phyloP scores from a whole-genome alignment of 2,888 invertebrate genomes.

The Euproctis similis region DNA sequence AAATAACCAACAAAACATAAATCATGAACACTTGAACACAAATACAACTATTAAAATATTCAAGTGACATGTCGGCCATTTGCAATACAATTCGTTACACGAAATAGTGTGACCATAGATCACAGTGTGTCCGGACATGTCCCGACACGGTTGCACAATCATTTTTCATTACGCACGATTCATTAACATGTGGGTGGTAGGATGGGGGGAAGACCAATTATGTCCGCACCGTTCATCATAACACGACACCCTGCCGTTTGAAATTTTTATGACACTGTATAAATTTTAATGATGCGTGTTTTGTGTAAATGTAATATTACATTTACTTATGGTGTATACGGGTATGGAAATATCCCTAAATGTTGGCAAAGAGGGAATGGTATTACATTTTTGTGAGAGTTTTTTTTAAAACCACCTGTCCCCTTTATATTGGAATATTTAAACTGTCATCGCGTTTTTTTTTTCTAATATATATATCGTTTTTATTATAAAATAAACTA shows the following conservation, averaged over 20 bases:
- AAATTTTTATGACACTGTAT: conserved; percentile 47
- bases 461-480: too few relatives aligned
- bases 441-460: too few relatives aligned
- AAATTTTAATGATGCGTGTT: conserved; percentile 27
- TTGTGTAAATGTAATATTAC: conserved; percentile 10
- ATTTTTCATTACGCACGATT: conserved; percentile 72
- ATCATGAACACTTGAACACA: conserved; percentile 5
- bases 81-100: conserved; percentile 38
- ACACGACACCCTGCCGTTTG: conserved; percentile 54
- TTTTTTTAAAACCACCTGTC: too few relatives aligned
- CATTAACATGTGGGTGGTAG: conserved; percentile 62
- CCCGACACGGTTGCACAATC: conserved; percentile 45
- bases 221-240: conserved; percentile 62
- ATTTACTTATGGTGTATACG: conserved; percentile 8
- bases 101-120: conserved; percentile 51
- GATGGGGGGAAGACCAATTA: conserved; percentile 62
- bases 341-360: conserved; percentile 3
- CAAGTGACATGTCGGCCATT: conserved; percentile 36
- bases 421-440: too few relatives aligned
- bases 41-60: conserved; percentile 23
- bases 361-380: too few relatives aligned
- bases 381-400: too few relatives aligned
- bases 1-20: background rate
- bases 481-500: too few relatives aligned
- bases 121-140: conserved; percentile 33